Evolutionary conservation across 2,797 vertebrate species (phyloP).

Genomic region (Argentina silus): DNA sequence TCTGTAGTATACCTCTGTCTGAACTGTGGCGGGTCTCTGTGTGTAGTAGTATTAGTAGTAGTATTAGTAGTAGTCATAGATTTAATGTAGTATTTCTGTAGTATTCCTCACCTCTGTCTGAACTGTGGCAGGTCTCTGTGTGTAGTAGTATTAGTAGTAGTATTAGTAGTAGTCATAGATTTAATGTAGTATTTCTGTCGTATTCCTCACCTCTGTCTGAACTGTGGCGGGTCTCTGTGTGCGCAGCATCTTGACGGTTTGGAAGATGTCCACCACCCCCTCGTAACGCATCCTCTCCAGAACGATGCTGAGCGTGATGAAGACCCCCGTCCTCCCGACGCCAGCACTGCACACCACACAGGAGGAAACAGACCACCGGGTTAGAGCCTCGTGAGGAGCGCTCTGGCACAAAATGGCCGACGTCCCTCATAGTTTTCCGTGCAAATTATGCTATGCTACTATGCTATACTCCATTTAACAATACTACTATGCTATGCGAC

Average conservation of each 20-base stretch:
- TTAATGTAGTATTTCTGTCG: no score
- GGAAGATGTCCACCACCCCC: constrained; percentile 99
- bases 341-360: constrained; percentile 82
- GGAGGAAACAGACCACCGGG: not conserved
- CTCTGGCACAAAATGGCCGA: no score
- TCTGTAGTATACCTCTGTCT: no score
- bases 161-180: no score
- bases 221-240: constrained; percentile 98
- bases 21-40: constrained; percentile 94
- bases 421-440: not conserved
- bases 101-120: constrained; percentile 58
- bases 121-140: constrained; percentile 91
- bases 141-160: not conserved
- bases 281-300: constrained; percentile 99
- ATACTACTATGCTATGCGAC: no score
- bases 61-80: no score
- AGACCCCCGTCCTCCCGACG: constrained; percentile 96
- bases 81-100: not conserved
- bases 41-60: constrained; percentile 62
- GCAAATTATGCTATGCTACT: not conserved
- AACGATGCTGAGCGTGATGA: constrained; percentile 98
- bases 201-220: constrained; percentile 95
- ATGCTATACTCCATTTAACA: not conserved
- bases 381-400: not conserved
- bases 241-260: constrained; percentile 99